These are phyloP conservation scores for Drosophila jambulina DNA, from an alignment of 1,140 invertebrate genomes.

Conservation along the genomic window DNA sequence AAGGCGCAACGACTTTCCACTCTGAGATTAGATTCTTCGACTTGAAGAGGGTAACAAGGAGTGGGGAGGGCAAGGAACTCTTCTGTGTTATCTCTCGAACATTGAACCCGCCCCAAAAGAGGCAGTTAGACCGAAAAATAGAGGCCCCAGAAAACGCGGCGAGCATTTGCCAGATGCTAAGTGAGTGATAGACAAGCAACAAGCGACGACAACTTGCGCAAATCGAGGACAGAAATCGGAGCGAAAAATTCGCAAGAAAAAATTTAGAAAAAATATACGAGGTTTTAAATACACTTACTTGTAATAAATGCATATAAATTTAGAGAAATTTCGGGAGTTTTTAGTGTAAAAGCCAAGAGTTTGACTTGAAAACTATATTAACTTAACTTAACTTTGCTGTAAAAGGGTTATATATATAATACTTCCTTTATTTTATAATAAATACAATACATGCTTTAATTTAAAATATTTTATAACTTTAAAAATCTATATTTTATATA, in stretches of 20 bases:
- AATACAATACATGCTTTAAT: not conserved
- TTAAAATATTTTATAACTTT: not conserved
- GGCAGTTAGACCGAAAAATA: slow-evolving; percentile 30
- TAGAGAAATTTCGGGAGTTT: not conserved
- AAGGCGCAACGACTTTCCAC: slow-evolving; percentile 16
- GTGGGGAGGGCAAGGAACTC: slow-evolving; percentile 28
- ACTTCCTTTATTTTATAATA: too few species aligned
- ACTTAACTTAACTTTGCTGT: too few species aligned
- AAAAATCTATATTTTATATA: too few species aligned
- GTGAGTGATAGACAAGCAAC: slow-evolving; percentile 63
- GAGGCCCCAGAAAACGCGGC: slow-evolving; percentile 47
- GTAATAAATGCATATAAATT: not conserved
- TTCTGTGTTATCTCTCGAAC: slow-evolving; percentile 22
- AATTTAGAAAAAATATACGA: not conserved
- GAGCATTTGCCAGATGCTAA: slow-evolving; percentile 60
- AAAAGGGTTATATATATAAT: too few species aligned
- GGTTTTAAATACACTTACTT: slow-evolving; percentile 7
- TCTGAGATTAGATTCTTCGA: slow-evolving; percentile 32
- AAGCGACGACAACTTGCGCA: slow-evolving; percentile 59
- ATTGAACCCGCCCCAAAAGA: slow-evolving; percentile 56
- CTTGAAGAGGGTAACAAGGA: slow-evolving; percentile 1
- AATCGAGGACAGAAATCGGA: slow-evolving; percentile 58
- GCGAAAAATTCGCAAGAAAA: slow-evolving; percentile 22
- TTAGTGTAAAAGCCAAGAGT: not conserved
- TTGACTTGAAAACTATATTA: too few species aligned